These are phyloP conservation scores for Sciurus vulgaris DNA, from an alignment of 2,797 vertebrate species.

Conservation along the genomic window DNA sequence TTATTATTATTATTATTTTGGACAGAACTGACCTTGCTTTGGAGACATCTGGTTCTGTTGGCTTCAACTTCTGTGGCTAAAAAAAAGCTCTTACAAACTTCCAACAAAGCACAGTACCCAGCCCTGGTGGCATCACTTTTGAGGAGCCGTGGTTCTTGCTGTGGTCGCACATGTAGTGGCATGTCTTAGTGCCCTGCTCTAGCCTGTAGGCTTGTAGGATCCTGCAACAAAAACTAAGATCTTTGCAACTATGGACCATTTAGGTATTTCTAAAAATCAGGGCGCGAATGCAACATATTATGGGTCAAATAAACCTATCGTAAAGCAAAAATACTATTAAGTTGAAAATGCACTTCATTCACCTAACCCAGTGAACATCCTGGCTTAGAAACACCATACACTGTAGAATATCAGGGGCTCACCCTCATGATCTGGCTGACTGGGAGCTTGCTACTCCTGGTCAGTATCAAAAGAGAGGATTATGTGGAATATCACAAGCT, in stretches of 20 bases:
- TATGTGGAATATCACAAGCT: background rate
- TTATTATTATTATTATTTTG: background rate
- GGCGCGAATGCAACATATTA: background rate
- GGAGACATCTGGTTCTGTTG: background rate
- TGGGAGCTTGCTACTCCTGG: background rate
- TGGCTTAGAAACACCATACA: background rate
- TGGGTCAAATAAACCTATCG: background rate
- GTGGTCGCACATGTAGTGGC: background rate
- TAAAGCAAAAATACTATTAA: background rate
- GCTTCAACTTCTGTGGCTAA: background rate
- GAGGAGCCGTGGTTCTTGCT: background rate
- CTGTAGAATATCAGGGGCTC: background rate
- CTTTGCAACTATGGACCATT: background rate
- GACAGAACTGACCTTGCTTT: background rate
- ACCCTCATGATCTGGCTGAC: background rate
- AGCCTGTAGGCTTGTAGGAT: background rate
- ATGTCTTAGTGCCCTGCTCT: background rate
- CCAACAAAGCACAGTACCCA: background rate
- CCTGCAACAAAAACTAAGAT: background rate
- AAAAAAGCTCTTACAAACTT: background rate
- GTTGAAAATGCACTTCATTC: background rate
- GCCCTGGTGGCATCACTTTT: background rate
- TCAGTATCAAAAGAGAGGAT: background rate
- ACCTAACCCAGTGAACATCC: too few relatives aligned
- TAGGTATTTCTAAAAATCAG: background rate